Evolutionary conservation across 2,113 vertebrate species (phyloP), one percentile per base, ranked within the genome.

Genomic region (Dasyprocta punctata): DNA sequence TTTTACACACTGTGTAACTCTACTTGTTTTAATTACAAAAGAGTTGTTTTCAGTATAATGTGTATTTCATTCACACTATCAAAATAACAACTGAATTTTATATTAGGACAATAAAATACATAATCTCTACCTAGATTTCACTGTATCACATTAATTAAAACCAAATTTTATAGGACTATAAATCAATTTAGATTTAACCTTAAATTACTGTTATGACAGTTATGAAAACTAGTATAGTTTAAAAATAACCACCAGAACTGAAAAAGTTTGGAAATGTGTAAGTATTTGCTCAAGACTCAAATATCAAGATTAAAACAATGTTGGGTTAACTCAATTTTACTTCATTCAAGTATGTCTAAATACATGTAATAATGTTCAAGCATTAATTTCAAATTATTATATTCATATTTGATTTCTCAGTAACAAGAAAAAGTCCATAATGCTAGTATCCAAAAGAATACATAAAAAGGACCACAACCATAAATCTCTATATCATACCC

Each of bases 41-140:
- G 20, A 87, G 67, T 86, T 83, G 87, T 26, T 92, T 86, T 52
- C 87, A 49, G 38, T 58, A 41, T 71, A 94, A 92, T 87, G n/a
- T 56, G 7, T 19, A 77, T 52, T 69, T 94, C 60, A 81, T 65
- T 94, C 28, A 88, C 22, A 5, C 63, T 84, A 80, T 81, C 56
- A 90, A 97, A 92, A 95, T 78, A 95, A 17, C 58, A 80, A 95
- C 16, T 91, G 41, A 47, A 73, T 91, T 96, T 94, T 95, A 30
- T 86, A 94, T 88, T 56, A 89, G 60, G 77, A 95, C 52, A 97
- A 91, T 78, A 61, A 95, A 89, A 81, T 28, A 81, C 16, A 58
- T 11, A 87, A 87, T 91, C 88, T 69, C 71, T 38, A 89, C 77
- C 56, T 88, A 33, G 19, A 73, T 61, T 89, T 28, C 36, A 81